A percentile compares a stretch with the other conserved stretches of the same genome.
Evolutionary conservation across 1,140 invertebrate species (phyloP).

Genomic region (Eulimnadia texana): DNA sequence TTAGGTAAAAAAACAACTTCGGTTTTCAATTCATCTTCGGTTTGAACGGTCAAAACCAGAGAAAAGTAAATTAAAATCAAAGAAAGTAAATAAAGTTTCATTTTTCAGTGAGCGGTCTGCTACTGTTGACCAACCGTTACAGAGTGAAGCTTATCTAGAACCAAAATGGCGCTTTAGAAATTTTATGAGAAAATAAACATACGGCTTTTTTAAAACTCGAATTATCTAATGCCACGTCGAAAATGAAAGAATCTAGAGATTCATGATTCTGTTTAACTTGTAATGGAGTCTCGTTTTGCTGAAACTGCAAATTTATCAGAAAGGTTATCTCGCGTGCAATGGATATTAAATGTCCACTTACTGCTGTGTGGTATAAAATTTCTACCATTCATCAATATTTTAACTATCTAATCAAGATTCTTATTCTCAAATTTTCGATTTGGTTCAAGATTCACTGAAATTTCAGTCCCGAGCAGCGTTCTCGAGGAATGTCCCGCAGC

Average conservation of each 20-base stretch:
- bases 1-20: slow-evolving; percentile 63
- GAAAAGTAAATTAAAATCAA: neutral
- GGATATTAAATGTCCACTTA: too few species aligned
- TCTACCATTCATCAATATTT: too few species aligned
- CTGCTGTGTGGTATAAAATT: too few species aligned
- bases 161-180: too few species aligned
- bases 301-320: neutral
- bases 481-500: too few species aligned
- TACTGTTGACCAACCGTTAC: too few species aligned
- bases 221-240: neutral
- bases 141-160: neutral
- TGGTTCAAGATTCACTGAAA: too few species aligned
- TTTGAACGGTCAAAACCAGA: neutral
- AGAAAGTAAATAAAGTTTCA: neutral
- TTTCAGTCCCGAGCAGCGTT: too few species aligned
- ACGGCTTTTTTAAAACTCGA: neutral
- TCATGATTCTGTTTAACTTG: neutral
- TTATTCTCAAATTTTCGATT: too few species aligned
- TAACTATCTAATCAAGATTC: too few species aligned
- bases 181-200: too few species aligned
- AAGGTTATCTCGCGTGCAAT: too few species aligned
- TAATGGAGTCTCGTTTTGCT: neutral
- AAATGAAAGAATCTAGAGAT: neutral
- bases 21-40: slow-evolving; percentile 48
- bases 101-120: neutral